These are phyloP conservation scores for Chromobotia macracanthus DNA, from an alignment of 2,797 vertebrate genomes.

Conservation along the genomic window DNA sequence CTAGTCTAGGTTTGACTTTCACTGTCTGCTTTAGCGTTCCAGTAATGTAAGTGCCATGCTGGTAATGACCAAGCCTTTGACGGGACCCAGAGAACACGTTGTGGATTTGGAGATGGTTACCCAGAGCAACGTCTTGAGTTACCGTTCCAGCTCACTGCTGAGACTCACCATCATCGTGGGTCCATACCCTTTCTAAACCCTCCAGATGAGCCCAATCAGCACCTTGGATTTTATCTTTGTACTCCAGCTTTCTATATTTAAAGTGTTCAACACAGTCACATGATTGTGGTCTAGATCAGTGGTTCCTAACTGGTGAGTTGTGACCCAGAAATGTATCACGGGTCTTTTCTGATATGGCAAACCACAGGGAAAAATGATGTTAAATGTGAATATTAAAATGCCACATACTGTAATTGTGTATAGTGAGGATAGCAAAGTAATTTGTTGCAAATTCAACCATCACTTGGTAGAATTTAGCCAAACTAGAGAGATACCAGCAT, in stretches of 20 bases:
- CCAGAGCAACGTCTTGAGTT: constrained; percentile 81
- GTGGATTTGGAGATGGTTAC: constrained; percentile 97
- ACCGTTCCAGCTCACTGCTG: constrained; percentile 83
- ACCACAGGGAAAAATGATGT: background rate
- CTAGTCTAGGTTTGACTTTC: background rate
- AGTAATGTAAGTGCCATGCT: constrained; percentile 92
- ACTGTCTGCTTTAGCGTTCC: constrained; percentile 80
- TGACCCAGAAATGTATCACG: background rate
- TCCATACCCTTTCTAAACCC: constrained; percentile 79
- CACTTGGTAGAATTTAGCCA: background rate
- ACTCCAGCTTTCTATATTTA: constrained; percentile 36
- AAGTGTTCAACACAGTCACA: constrained; percentile 12
- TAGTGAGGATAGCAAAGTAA: background rate
- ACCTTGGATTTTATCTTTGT: constrained; percentile 26
- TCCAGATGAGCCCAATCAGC: background rate
- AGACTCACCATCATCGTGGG: constrained; percentile 85
- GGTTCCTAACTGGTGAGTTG: constrained; percentile 4
- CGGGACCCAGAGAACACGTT: constrained; percentile 88
- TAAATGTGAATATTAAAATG: background rate
- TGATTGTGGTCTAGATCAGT: constrained; percentile 25
- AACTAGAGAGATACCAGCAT: background rate
- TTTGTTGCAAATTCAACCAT: background rate
- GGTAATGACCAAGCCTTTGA: constrained; percentile 87
- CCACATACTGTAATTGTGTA: no score
- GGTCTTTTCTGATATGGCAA: background rate